Base-by-base conservation (phyloP, 2,797 vertebrate genomes). In the Helarctos malayanus region DNA sequence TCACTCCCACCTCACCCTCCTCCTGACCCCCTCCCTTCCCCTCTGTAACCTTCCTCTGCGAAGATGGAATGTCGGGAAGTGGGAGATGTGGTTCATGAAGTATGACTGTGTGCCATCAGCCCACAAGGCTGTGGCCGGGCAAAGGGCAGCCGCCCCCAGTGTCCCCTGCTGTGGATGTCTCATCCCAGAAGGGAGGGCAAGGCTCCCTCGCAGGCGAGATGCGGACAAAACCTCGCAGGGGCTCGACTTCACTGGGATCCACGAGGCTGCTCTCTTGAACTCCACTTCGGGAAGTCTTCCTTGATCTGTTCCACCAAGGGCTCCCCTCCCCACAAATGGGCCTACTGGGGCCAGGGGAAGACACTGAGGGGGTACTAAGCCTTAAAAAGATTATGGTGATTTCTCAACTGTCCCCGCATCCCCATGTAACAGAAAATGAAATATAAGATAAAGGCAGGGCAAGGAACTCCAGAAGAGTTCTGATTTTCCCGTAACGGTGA, bases 71-170 rank as follows among this genome's bases (percentile, higher is more conserved):
- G 91, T 21, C 2, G 10, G 63, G 69, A 9, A 56, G 47, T 65
- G 47, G 89, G 91, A 91, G 81, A 89, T 35, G 21, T 0, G 29
- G 76, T 54, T 96, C 54, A 27, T 32, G 61, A 76, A 68, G 54
- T 0, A 61, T 3, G 65, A 81, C 81, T 75, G 61, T 45, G 68
- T 54, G 71, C 75, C 82, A 23, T 89, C 79, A 27, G 79, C 95
- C 93, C 89, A 84, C 76, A 16, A 81, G 83, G 19, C 73, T 61
- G 45, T 16, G 85, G 32, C 79, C 89, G 94, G 82, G 79, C 83
- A 89, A 89, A 96, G 93, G 94, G 88, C 86, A 89, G 90, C 54
- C 0, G 0, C 35, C 82, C 59, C 63, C 0, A 47, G 35, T 12
- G 52, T 25, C 79, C 69, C 52, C 18, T 12, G 90, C 83, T 71